Base-by-base conservation (phyloP, 1,140 invertebrate species). In the Augochlora pura region DNA sequence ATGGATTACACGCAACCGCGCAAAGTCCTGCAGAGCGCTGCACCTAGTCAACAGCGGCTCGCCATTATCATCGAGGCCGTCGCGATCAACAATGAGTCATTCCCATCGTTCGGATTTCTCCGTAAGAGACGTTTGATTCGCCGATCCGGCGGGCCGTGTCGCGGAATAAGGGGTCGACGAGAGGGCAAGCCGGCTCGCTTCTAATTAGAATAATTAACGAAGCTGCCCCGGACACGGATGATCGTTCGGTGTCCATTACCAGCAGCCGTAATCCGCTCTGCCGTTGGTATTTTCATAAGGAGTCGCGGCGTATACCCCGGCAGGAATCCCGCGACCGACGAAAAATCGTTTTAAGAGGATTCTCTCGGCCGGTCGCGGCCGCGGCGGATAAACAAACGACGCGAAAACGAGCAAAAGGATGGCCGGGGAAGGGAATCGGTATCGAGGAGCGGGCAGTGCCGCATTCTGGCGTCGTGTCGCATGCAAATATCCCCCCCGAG, bases 131-230 rank as follows among this genome's bases (percentile, higher is more conserved):
- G 42, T 46, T 14, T 14, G 42, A 46, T 46, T 46, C 42, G 10
- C 42, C 42, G 49, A 52, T 52, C 16, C 49, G 49, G 10, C 4
- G 49, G 32, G 10, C 62, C 18, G 62, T 27, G 49, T 12, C 38
- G 49, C 25, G 9, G 39, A 57, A 21, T n/a, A 54, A 77, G 59
- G 77, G 77, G 63, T 84, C 82, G 42, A 39, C 32, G 70, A 81
- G 25, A 79, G 71, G 75, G 49, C 75, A 82, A 14, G 46, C 57
- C 39, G 79, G 65, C 49, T 81, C 52, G 71, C 57, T 62, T 86
- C 62, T 85, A 86, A 86, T 86, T 86, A 86, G 81, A 86, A 86
- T 86, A 86, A 86, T 86, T 86, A 86, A 86, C 81, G 67, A 86
- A 86, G 84, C 46, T 65, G 64, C 1, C 49, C 46, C 62, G 81